Evolutionary conservation across 2,888 invertebrate species (phyloP), one percentile per base, ranked within the genome.

Genomic region (Ichneumoninae sp.): DNA sequence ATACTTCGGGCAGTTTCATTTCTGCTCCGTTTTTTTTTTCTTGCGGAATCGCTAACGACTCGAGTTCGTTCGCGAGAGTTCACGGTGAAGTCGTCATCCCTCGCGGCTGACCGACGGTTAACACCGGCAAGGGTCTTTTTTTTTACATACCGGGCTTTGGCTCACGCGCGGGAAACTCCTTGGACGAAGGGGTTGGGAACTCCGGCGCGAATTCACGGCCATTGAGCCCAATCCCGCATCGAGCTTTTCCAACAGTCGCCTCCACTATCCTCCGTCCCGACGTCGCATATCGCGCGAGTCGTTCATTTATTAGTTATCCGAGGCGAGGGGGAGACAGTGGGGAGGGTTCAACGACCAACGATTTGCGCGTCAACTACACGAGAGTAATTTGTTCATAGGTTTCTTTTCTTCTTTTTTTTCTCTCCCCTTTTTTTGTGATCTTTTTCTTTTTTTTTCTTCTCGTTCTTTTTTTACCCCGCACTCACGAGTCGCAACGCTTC

Each of bases 341-440:
- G 22, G 26, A 57, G 26, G 26, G 79, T 79, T 79, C 79, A 71
- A 71, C 36, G 79, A 79, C 70, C 65, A 79, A 40, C 79, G 30
- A 71, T 71, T 79, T 79, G 52, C 26, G 36, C 71, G 54, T 70
- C 69, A 78, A 78, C 70, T 16, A 69, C 30, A 40, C 36, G 30
- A 19, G 47, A 30, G 19, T 52, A 26, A 70, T 70, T 70, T 70
- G 30, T 33, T 4, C 19, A 44, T 44, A 44, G 36, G 30, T 47
- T 44, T 40, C 10, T 44, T 68, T 22, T 19, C 5, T 6, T 10
- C 26, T 57, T 13, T 22, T 22, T 57, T 40, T 26, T 70, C 52
- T 62, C 16, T 13, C 4, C 30, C 0, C 3, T 26, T 26, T 26
- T 10, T 10, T 47, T 30, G 4, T 40, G 3, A 8, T 13, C 16